Evolutionary conservation across 2,797 vertebrate genomes (phyloP).

Genomic region (Liparis tanakae): DNA sequence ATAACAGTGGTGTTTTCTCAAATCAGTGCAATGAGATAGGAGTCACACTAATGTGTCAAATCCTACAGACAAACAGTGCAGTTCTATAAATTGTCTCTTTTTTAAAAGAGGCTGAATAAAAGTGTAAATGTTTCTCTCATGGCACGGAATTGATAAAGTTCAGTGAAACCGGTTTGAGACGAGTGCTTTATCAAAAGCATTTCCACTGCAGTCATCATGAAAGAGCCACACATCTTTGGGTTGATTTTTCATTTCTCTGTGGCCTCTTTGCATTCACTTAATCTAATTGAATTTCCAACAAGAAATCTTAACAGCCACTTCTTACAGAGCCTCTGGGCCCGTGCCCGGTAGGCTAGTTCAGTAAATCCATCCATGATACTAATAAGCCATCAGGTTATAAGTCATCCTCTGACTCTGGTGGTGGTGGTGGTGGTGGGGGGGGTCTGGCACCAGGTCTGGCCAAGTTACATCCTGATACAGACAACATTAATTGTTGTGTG

Average conservation of each 20-base stretch:
- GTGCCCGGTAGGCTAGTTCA: not conserved
- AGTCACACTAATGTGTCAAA: not conserved
- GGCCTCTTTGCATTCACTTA: not conserved
- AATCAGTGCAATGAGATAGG: not conserved
- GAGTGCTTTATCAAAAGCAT: not conserved
- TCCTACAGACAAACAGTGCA: not conserved
- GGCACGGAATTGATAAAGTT: conserved; percentile 27
- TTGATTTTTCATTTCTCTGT: not conserved
- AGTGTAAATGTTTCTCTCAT: not conserved
- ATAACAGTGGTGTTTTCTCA: not conserved
- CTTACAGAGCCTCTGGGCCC: not conserved
- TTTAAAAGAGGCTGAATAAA: not conserved
- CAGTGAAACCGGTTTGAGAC: not conserved
- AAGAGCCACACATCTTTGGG: not conserved
- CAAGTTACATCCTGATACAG: not conserved
- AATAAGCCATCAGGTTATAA: not conserved
- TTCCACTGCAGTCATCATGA: not conserved
- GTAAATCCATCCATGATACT: not conserved
- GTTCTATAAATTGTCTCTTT: not conserved
- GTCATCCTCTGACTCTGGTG: not conserved
- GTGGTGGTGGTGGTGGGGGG: not conserved
- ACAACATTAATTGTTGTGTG: not conserved
- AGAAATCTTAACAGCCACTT: not conserved
- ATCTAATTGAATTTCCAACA: not conserved
- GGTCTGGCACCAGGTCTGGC: not conserved